phyloP scores from a whole-genome alignment of 2,113 vertebrate species.

The Zapus hudsonius region DNA sequence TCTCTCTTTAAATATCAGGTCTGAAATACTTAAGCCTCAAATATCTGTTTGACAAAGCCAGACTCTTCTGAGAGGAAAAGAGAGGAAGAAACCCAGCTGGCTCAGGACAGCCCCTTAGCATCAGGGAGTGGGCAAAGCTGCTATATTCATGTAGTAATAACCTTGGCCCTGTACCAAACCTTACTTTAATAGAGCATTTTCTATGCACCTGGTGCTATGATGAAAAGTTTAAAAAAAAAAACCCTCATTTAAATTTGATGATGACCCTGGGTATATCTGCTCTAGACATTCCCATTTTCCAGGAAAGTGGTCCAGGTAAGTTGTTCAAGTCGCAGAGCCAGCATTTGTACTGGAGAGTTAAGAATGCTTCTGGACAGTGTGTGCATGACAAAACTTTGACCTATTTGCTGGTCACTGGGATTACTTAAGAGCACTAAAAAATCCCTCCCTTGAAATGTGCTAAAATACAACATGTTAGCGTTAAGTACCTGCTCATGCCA shows the following conservation, averaged over 20 bases:
- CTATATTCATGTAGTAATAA: not conserved
- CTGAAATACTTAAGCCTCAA: not conserved
- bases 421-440: slow-evolving; percentile 15
- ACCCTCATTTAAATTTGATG: not conserved
- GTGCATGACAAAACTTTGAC: not conserved
- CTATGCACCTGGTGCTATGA: not conserved
- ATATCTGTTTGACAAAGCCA: not conserved
- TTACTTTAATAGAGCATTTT: slow-evolving; percentile 39
- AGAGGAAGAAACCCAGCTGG: not conserved
- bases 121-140: not conserved
- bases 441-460: not conserved
- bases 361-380: not conserved
- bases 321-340: not conserved
- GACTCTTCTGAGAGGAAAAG: not conserved
- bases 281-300: not conserved
- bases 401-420: not conserved
- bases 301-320: not conserved
- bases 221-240: not conserved
- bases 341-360: not conserved
- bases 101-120: not conserved
- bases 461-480: not conserved
- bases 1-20: not conserved
- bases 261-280: not conserved
- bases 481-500: not conserved
- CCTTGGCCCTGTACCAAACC: not conserved